These are phyloP conservation scores for Conus ventricosus DNA, from an alignment of 1,140 invertebrate species.

Conservation along the genomic window DNA sequence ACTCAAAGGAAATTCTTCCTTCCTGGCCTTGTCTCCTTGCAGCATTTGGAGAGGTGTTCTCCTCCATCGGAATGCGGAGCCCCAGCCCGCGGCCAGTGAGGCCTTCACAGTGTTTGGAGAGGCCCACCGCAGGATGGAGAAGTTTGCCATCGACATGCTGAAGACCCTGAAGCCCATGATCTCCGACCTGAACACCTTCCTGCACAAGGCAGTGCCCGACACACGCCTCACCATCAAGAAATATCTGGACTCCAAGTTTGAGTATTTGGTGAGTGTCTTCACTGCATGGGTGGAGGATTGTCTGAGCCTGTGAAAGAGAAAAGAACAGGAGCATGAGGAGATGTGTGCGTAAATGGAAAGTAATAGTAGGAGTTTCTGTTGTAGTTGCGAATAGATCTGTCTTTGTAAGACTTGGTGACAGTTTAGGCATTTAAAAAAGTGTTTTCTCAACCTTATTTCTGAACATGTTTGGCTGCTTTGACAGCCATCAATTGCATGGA, in stretches of 20 bases:
- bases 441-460: no score
- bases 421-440: no score
- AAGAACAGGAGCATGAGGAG: no score
- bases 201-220: conserved; percentile 98
- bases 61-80: conserved; percentile 95
- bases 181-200: conserved; percentile 94
- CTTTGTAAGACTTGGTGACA: no score
- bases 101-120: conserved; percentile 97
- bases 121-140: conserved; percentile 94
- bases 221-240: conserved; percentile 97
- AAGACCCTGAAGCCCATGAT: conserved; percentile 94
- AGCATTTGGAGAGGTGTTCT: conserved; percentile 96
- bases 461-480: no score
- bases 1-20: no score
- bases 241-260: conserved; percentile 97
- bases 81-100: conserved; percentile 94
- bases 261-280: conserved; percentile 84
- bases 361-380: no score
- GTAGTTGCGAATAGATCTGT: no score
- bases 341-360: no score
- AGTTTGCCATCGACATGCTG: conserved; percentile 91
- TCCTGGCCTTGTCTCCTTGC: conserved; percentile 54
- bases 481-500: no score
- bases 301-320: no score
- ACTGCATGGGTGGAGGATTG: no score